phyloP scores from a whole-genome alignment of 2,113 vertebrate species.

The Aptenodytes patagonicus region DNA sequence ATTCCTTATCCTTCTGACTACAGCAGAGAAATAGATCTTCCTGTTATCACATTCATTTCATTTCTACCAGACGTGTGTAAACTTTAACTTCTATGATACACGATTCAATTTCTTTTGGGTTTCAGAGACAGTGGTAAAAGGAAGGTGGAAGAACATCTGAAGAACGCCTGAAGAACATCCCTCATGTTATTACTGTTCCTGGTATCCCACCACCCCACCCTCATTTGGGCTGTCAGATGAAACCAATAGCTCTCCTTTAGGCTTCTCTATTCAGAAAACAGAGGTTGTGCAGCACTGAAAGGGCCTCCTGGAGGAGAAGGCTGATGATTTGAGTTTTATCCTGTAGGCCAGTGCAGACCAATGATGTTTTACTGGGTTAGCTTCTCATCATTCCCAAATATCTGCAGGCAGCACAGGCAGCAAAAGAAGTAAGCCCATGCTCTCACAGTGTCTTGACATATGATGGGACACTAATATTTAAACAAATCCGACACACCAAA shows the following conservation, averaged over 20 bases:
- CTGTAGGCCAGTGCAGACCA: neutral
- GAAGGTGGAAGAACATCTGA: neutral
- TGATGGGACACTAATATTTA: neutral
- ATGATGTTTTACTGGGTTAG: neutral
- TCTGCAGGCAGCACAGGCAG: neutral
- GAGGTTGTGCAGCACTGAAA: neutral
- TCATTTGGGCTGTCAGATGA: neutral
- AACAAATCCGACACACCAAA: neutral
- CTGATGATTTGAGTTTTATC: neutral
- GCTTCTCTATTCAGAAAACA: neutral
- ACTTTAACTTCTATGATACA: neutral
- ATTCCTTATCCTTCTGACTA: neutral
- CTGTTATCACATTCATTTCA: neutral
- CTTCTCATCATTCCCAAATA: neutral
- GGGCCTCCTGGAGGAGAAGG: neutral
- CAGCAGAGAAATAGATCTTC: neutral
- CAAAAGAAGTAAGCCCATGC: neutral
- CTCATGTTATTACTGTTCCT: neutral
- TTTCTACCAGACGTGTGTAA: neutral
- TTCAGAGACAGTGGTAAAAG: neutral
- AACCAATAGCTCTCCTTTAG: neutral
- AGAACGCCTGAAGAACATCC: neutral
- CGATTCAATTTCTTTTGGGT: neutral
- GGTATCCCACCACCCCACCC: neutral
- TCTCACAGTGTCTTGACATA: neutral